A percentile compares a stretch with the other conserved stretches of the same genome.
Evolutionary conservation across 2,888 invertebrate species (phyloP).

Genomic region (Cynaeus angustus): DNA sequence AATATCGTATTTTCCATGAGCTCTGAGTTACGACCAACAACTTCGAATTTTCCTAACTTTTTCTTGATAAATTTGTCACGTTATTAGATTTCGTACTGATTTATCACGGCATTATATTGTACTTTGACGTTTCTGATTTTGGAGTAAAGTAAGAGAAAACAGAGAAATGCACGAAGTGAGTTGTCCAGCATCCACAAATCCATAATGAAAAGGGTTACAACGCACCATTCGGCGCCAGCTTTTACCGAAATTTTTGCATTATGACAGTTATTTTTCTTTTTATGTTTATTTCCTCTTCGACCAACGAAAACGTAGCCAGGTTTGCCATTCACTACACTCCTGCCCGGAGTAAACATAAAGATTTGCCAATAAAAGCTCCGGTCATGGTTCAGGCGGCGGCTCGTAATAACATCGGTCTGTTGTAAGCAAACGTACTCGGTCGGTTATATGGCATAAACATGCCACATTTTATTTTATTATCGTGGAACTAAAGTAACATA

Average conservation of each 20-base stretch:
- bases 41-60: constrained; percentile 14
- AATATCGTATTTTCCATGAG: constrained; percentile 19
- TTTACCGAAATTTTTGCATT: constrained; percentile 22
- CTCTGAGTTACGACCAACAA: constrained; percentile 29
- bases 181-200: neutral
- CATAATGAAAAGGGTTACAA: neutral
- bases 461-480: constrained; percentile 24
- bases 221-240: constrained; percentile 14
- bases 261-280: constrained; percentile 28
- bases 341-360: constrained; percentile 29
- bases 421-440: constrained; percentile 29
- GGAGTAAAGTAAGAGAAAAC: constrained; percentile 2
- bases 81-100: constrained; percentile 35
- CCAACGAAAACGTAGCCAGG: constrained; percentile 32
- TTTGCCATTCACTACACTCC: constrained; percentile 32
- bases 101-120: constrained; percentile 27
- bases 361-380: constrained; percentile 42
- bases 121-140: constrained; percentile 19
- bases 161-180: constrained; percentile 7
- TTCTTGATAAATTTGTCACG: constrained; percentile 38
- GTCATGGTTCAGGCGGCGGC: constrained; percentile 25
- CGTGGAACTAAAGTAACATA: constrained; percentile 23
- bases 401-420: constrained; percentile 30
- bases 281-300: constrained; percentile 23
- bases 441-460: constrained; percentile 27